Percentiles rank a stretch among this genome's conserved stretches.
phyloP scores from a whole-genome alignment of 1,140 invertebrate genomes.

The Pollicipes pollicipes region DNA sequence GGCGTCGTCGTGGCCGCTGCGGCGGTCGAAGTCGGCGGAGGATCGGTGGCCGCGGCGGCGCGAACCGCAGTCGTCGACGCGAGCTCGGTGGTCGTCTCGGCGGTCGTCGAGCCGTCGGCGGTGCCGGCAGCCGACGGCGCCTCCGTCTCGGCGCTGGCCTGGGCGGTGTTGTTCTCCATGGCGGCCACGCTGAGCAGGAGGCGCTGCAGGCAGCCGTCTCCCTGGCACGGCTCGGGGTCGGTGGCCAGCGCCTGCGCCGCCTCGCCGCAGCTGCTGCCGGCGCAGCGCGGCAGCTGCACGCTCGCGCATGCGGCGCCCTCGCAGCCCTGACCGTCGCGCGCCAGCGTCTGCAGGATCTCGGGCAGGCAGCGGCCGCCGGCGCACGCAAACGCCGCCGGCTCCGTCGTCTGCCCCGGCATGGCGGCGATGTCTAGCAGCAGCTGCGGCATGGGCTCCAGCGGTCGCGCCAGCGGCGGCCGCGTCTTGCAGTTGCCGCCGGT shows the following conservation, averaged over 20 bases:
- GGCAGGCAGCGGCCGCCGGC: neutral
- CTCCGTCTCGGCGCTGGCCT: neutral
- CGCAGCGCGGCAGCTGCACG: neutral
- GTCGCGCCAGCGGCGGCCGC: no score
- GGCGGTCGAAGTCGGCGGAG: no score
- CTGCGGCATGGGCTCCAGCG: neutral
- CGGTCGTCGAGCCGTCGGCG: no score
- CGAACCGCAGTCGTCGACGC: neutral
- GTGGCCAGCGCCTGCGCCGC: neutral
- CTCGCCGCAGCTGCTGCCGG: neutral
- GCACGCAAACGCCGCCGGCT: neutral
- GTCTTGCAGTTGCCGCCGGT: no score
- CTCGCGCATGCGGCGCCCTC: neutral
- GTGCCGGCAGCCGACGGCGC: no score
- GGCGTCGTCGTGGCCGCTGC: neutral
- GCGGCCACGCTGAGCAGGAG: neutral
- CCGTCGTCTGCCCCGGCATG: neutral
- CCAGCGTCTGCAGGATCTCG: neutral
- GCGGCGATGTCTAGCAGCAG: neutral
- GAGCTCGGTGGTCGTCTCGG: neutral
- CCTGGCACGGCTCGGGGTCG: neutral
- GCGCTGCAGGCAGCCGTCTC: neutral
- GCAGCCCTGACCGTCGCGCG: neutral
- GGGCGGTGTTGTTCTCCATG: neutral
- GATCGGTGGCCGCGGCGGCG: neutral